phyloP scores from a whole-genome alignment of 37 sponge, comb jelly and placozoan species.

The Cliona cf. orientalis region DNA sequence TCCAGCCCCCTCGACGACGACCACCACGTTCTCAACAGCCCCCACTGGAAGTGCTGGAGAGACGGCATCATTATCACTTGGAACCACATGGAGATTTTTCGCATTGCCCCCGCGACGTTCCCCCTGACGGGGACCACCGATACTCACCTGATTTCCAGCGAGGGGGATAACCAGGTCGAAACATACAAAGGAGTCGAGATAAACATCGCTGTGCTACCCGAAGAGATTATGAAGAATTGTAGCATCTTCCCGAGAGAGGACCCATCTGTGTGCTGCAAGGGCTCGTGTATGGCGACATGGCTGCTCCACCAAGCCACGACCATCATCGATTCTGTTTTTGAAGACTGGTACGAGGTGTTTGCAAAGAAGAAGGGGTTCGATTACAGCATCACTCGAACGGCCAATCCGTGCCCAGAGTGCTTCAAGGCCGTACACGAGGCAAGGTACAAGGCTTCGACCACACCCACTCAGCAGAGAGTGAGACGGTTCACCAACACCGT shows the following conservation, averaged over 20 bases:
- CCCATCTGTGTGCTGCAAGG: not conserved
- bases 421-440: not conserved
- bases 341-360: constrained; percentile 91
- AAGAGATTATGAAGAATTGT: constrained; percentile 2
- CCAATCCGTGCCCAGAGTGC: constrained; percentile 57
- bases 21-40: constrained; percentile 11
- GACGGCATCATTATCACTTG: constrained; percentile 67
- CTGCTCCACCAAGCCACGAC: constrained; percentile 67
- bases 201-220: constrained; percentile 56
- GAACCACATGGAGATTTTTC: constrained; percentile 65
- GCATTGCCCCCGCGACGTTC: constrained; percentile 38
- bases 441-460: not conserved
- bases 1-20: not conserved
- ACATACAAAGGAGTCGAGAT: constrained; percentile 44
- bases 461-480: not conserved
- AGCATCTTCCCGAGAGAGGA: not conserved
- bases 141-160: constrained; percentile 26
- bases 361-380: constrained; percentile 42
- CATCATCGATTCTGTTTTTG: constrained; percentile 74
- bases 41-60: constrained; percentile 84
- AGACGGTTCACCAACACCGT: not conserved
- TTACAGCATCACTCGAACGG: not conserved
- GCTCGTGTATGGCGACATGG: constrained; percentile 71
- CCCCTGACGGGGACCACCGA: constrained; percentile 25
- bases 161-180: not conserved